Evolutionary conservation across 2,888 invertebrate genomes (phyloP), one percentile per base, ranked within the genome.

Genomic region (Acrobasis repandana): DNA sequence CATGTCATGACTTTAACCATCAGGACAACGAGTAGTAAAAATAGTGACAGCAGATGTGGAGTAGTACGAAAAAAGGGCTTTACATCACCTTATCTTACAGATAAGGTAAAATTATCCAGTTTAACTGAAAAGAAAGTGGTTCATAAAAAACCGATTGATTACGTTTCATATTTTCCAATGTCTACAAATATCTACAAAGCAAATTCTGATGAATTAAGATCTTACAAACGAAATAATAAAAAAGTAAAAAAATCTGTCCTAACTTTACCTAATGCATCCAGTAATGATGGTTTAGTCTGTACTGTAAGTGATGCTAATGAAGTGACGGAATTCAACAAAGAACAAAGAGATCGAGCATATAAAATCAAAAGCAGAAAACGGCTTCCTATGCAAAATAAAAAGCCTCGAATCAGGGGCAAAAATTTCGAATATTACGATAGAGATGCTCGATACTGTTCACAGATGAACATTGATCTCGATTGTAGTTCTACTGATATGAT

Each of bases 271-370:
- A 89, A 85, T 69, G 71, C 80, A 49, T 80, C 75, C 9, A 67
- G 74, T 20, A 77, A 71, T 34, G 60, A 70, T 15, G 82, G 82
- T 16, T 82, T 85, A 70, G 65, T 66, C 20, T 86, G 85, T 63
- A 89, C 89, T 14, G 88, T 85, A 1, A 90, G 90, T 65, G 90
- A 90, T 63, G 82, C 88, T 71, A 90, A 87, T 60, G 90, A 90
- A 57, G 38, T 54, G 20, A 83, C 83, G 6, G 90, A 90, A 71
- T 87, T 84, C 68, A 78, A 67, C 20, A 78, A 77, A 38, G 54
- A 54, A 9, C 71, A 70, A 47, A 73, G 70, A 20, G 72, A 75
- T 56, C 70, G 73, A 56, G 67, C 68, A 43, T 69, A 66, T n/a
- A 77, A 71, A 63, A 61, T 65, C n/a, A 82, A 76, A 63, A 33